Percentiles rank a stretch among this genome's conserved stretches.
Evolutionary conservation across 1,140 invertebrate species (phyloP).

Genomic region (Pseudoatta argentina): DNA sequence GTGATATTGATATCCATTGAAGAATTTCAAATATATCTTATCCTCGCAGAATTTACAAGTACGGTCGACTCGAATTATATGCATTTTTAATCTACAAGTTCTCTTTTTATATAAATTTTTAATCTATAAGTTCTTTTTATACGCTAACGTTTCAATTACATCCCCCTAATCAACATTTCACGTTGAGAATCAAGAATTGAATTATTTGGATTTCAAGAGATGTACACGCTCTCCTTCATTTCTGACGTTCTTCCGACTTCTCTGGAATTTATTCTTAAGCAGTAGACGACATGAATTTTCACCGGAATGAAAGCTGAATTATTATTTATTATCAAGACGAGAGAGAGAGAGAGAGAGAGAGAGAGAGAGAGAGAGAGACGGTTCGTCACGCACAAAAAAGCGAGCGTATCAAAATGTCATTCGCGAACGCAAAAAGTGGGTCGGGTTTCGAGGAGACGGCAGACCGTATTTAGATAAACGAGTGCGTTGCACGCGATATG

Average conservation of each 20-base stretch:
- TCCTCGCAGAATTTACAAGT: constrained; percentile 1
- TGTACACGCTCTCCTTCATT: constrained; percentile 2
- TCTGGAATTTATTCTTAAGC: background rate
- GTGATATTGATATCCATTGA: background rate
- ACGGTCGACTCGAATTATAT: background rate
- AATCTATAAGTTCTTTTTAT: constrained; percentile 6
- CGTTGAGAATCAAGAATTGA: constrained; percentile 17
- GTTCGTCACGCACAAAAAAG: constrained; percentile 44
- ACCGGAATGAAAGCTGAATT: background rate
- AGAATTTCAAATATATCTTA: background rate
- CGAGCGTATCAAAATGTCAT: constrained; percentile 46
- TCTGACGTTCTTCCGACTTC: background rate
- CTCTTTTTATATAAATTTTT: constrained; percentile 29
- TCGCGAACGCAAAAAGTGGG: constrained; percentile 61
- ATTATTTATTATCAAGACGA: constrained; percentile 48
- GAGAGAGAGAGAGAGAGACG: background rate
- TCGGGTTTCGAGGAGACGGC: constrained; percentile 57
- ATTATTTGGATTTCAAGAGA: constrained; percentile 26
- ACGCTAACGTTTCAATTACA: background rate
- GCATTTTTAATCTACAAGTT: constrained; percentile 19
- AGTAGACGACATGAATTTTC: background rate
- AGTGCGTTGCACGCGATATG: constrained; percentile 68
- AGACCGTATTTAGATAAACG: constrained; percentile 70
- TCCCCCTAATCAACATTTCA: constrained; percentile 12
- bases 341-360: background rate